Conservation (phyloP, 2,888 invertebrate genomes). For the Clusia tigrina region DNA sequence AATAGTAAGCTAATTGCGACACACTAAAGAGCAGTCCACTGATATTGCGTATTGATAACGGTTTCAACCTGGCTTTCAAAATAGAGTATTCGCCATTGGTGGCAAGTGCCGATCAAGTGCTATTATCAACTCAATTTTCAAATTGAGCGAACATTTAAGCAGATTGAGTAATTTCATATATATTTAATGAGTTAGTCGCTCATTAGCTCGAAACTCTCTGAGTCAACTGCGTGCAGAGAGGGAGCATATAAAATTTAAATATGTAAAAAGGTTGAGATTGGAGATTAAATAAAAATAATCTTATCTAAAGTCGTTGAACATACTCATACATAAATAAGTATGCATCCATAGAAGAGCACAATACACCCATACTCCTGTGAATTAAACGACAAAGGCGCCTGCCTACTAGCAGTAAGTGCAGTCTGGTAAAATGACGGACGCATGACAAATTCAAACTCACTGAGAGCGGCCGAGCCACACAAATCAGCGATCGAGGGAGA, state of each 20-base stretch:
- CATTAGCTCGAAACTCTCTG: neutral
- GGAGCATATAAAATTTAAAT: neutral
- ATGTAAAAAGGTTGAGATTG: neutral
- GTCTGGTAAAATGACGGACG: no score
- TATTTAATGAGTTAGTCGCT: no score
- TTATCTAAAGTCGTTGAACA: constrained; percentile 1
- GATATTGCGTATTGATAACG: no score
- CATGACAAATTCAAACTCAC: no score
- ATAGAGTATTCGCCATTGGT: no score
- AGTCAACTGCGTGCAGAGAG: neutral
- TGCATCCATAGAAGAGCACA: neutral
- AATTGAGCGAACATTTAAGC: no score
- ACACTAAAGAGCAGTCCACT: no score
- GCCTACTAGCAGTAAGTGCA: neutral
- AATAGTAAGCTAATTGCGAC: no score
- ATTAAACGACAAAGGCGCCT: neutral
- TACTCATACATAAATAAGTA: neutral
- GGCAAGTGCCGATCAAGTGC: no score
- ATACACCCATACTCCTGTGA: neutral
- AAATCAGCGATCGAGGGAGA: neutral
- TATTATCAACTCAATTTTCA: no score
- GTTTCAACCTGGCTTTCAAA: no score
- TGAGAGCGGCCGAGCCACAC: neutral
- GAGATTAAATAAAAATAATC: neutral
- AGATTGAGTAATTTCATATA: constrained; percentile 13